A percentile compares a stretch with the other conserved stretches of the same genome.
phyloP scores from a whole-genome alignment of 2,797 vertebrate species.

The Danio albolineatus region DNA sequence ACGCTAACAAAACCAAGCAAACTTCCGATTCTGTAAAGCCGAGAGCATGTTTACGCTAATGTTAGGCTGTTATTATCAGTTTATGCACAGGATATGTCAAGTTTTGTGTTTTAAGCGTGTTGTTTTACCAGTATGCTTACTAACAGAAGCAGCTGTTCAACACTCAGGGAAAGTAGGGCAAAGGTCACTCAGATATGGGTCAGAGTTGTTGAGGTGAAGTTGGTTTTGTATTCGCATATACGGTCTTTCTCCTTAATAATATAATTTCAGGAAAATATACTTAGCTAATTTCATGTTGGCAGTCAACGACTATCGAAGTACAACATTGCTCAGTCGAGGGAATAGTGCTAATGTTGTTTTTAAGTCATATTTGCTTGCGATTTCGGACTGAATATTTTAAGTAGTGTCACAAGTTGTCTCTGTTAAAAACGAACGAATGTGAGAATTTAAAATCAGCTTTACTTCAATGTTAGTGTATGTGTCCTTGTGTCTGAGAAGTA shows the following conservation, averaged over 20 bases:
- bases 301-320: no score
- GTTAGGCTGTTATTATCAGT: background rate
- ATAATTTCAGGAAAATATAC: no score
- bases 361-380: no score
- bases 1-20: background rate
- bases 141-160: constrained; percentile 22
- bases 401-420: no score
- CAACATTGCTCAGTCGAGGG: no score
- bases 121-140: background rate
- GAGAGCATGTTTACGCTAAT: background rate
- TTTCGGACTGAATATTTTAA: no score
- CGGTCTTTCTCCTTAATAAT: no score
- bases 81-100: background rate
- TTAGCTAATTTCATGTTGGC: no score
- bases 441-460: no score
- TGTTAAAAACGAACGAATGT: no score
- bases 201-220: constrained; percentile 11
- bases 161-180: constrained; percentile 70
- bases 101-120: background rate
- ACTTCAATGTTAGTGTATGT: background rate
- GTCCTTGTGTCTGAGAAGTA: constrained; percentile 38
- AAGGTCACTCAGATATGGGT: constrained; percentile 70
- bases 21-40: background rate
- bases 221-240: no score
- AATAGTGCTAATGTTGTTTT: no score